Evolutionary conservation across 2,888 invertebrate genomes (phyloP).

Genomic region (Apamea sordens): DNA sequence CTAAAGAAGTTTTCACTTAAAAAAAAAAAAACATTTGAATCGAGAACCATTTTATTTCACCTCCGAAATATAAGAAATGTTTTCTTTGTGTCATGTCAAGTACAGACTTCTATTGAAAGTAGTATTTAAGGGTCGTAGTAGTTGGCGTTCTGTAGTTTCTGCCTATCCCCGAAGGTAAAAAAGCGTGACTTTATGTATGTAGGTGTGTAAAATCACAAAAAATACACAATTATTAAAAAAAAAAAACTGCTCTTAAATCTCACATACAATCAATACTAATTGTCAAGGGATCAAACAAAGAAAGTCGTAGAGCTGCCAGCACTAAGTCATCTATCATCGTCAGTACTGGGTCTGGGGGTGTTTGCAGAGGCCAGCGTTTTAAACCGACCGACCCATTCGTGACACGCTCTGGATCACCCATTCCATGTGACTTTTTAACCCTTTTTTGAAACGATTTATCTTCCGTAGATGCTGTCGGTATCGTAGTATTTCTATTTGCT

Average conservation of each 20-base stretch:
- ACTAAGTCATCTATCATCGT: conserved; percentile 60
- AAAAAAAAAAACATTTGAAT: too few species aligned
- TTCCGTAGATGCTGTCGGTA: conserved; percentile 50
- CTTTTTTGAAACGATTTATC: conserved; percentile 67
- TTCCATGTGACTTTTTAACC: conserved; percentile 54
- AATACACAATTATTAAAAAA: not conserved
- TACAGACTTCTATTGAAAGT: not conserved
- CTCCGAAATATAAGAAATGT: not conserved
- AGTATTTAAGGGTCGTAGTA: not conserved
- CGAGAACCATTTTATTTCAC: not conserved
- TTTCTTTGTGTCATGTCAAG: not conserved
- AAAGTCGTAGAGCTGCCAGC: conserved; percentile 33
- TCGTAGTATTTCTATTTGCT: conserved; percentile 49
- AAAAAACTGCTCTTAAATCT: not conserved
- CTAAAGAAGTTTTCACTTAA: too few species aligned
- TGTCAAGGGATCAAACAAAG: conserved; percentile 41
- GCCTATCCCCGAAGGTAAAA: not conserved
- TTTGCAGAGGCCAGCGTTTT: conserved; percentile 56
- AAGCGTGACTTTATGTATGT: not conserved
- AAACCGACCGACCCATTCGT: conserved; percentile 42
- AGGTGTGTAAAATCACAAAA: not conserved
- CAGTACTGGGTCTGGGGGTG: conserved; percentile 51
- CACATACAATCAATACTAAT: conserved; percentile 38
- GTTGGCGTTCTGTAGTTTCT: not conserved
- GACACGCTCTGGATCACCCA: conserved; percentile 33